phyloP scores from a whole-genome alignment of 2,888 invertebrate genomes.

The Andrena haemorrhoa region DNA sequence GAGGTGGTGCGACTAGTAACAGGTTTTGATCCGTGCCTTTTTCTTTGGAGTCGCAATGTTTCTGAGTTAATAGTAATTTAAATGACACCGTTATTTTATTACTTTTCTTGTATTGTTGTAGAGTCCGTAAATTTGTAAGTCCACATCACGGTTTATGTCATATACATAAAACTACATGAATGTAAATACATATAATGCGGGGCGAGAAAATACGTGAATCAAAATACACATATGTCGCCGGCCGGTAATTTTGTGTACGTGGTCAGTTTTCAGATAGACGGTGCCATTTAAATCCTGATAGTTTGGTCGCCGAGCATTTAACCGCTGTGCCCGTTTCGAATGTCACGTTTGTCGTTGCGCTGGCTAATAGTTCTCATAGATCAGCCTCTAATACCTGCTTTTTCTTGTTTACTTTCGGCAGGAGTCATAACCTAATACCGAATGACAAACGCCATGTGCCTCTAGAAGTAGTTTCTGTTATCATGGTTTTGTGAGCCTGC shows the following conservation, averaged over 20 bases:
- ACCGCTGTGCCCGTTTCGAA: not conserved
- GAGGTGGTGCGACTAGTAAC: conserved; percentile 13
- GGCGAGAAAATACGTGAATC: conserved; percentile 38
- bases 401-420: not conserved
- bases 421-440: conserved; percentile 29
- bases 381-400: not conserved
- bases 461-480: not conserved
- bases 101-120: conserved; percentile 52
- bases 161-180: conserved; percentile 33
- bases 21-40: conserved; percentile 51
- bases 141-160: not conserved
- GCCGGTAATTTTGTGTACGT: conserved; percentile 81
- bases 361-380: not conserved
- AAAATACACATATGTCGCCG: conserved; percentile 70
- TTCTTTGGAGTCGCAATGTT: conserved; percentile 57
- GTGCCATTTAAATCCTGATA: not conserved
- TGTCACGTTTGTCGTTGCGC: not conserved
- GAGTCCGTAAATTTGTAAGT: conserved; percentile 53
- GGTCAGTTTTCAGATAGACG: conserved; percentile 66
- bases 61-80: conserved; percentile 62
- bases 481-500: not conserved
- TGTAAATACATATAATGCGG: conserved; percentile 44
- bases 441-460: conserved; percentile 51
- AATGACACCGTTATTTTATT: conserved; percentile 63
- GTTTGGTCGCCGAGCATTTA: not conserved